A percentile compares a stretch with the other conserved stretches of the same genome.
Conservation (phyloP, 2,888 invertebrate genomes). For the Acanthosepion esculentum region DNA sequence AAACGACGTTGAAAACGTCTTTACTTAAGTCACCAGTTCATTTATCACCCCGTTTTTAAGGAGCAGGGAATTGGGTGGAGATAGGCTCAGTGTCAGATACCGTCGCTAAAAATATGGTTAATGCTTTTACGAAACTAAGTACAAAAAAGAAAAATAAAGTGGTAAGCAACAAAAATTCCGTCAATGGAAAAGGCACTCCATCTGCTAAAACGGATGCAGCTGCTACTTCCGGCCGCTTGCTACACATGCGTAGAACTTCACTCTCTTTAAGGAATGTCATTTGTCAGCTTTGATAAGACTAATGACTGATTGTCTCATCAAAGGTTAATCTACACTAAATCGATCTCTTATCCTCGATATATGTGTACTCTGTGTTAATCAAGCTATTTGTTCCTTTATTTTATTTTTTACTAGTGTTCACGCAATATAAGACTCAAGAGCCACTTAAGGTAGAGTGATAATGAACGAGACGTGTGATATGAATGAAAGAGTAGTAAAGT, state of each 20-base stretch:
- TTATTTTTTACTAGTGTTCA: too few relatives aligned
- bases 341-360: not conserved
- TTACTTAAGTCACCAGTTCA: not conserved
- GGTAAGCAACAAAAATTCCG: not conserved
- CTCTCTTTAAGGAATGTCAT: not conserved
- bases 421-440: too few relatives aligned
- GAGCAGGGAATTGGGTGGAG: not conserved
- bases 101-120: not conserved
- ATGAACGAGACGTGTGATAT: too few relatives aligned
- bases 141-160: not conserved
- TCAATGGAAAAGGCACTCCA: too few relatives aligned
- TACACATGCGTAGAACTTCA: not conserved
- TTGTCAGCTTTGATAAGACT: not conserved
- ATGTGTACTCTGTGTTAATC: too few relatives aligned
- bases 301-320: not conserved
- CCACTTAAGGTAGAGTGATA: too few relatives aligned
- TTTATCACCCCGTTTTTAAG: not conserved
- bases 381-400: too few relatives aligned
- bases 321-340: not conserved
- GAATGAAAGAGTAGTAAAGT: too few relatives aligned
- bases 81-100: not conserved
- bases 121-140: not conserved
- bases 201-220: not conserved
- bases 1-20: not conserved
- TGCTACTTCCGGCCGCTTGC: not conserved